Evolutionary conservation across 2,888 invertebrate genomes (phyloP).

Genomic region (Andrena haemorrhoa): DNA sequence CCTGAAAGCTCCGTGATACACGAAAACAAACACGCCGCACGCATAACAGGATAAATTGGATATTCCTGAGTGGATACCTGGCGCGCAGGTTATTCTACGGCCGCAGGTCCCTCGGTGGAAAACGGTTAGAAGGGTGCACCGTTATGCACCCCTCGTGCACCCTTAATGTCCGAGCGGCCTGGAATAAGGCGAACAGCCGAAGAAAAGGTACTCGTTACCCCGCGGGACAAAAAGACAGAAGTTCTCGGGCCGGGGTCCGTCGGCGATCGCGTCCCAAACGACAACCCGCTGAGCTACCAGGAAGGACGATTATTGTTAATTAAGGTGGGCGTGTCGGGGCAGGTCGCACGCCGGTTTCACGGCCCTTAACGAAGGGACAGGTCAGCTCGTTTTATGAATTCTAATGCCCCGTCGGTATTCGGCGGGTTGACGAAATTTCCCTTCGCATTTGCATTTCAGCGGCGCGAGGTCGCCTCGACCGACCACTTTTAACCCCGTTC

Average conservation of each 20-base stretch:
- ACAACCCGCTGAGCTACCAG: conserved; percentile 77
- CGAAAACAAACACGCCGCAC: conserved; percentile 29
- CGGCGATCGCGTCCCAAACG: conserved; percentile 58
- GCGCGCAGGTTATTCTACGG: conserved; percentile 5
- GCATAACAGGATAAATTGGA: conserved; percentile 51
- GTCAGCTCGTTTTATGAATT: conserved; percentile 63
- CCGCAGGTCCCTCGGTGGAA: conserved; percentile 32
- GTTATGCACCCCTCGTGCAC: conserved; percentile 37
- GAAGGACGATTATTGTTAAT: conserved; percentile 78
- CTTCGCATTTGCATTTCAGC: conserved; percentile 49
- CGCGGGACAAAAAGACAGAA: conserved; percentile 63
- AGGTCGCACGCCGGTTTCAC: conserved; percentile 65
- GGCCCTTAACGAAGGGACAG: conserved; percentile 67
- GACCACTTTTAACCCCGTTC: conserved; percentile 29
- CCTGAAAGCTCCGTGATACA: not conserved
- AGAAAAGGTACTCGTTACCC: conserved; percentile 68
- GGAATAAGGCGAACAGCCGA: conserved; percentile 44
- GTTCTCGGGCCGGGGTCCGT: conserved; percentile 51
- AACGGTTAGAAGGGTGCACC: conserved; percentile 44
- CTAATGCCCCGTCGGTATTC: conserved; percentile 45
- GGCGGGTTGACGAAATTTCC: conserved; percentile 40
- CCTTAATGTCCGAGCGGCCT: conserved; percentile 36
- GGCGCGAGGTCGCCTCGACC: conserved; percentile 21
- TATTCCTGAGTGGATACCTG: conserved; percentile 33
- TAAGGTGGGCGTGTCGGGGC: conserved; percentile 69